phyloP scores from a whole-genome alignment of 2,888 invertebrate genomes.

The Argyresthia goedartella region DNA sequence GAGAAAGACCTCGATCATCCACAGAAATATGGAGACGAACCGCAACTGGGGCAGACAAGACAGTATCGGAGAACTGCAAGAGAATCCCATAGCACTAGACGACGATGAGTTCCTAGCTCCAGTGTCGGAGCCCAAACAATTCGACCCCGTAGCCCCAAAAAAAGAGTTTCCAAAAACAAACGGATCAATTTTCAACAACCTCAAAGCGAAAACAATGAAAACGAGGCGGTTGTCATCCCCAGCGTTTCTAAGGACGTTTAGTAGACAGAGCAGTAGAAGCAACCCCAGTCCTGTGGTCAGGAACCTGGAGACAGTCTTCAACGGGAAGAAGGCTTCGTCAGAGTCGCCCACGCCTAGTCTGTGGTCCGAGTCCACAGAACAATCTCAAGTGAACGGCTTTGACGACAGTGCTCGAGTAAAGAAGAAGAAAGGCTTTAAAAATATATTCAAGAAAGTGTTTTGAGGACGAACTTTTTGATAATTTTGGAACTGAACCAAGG shows the following conservation, averaged over 20 bases:
- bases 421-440: conserved; percentile 79
- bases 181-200: conserved; percentile 58
- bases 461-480: conserved; percentile 42
- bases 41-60: conserved; percentile 41
- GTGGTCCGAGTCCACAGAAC: conserved; percentile 62
- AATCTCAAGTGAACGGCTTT: conserved; percentile 31
- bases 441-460: conserved; percentile 85
- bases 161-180: conserved; percentile 49
- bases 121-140: conserved; percentile 52
- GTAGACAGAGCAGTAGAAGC: conserved; percentile 58
- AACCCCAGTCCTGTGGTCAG: conserved; percentile 48
- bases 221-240: conserved; percentile 71
- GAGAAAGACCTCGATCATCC: conserved; percentile 56
- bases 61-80: conserved; percentile 47
- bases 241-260: conserved; percentile 69
- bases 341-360: conserved; percentile 59
- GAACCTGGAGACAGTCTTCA: conserved; percentile 43
- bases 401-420: conserved; percentile 43
- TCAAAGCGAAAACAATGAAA: conserved; percentile 61
- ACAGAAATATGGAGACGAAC: conserved; percentile 48
- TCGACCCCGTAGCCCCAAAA: conserved; percentile 26
- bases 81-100: conserved; percentile 67
- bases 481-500: background rate
- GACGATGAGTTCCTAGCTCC: conserved; percentile 68
- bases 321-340: conserved; percentile 50